Evolutionary conservation across 2,797 vertebrate genomes (phyloP).

Genomic region (Gadopsis marmoratus): DNA sequence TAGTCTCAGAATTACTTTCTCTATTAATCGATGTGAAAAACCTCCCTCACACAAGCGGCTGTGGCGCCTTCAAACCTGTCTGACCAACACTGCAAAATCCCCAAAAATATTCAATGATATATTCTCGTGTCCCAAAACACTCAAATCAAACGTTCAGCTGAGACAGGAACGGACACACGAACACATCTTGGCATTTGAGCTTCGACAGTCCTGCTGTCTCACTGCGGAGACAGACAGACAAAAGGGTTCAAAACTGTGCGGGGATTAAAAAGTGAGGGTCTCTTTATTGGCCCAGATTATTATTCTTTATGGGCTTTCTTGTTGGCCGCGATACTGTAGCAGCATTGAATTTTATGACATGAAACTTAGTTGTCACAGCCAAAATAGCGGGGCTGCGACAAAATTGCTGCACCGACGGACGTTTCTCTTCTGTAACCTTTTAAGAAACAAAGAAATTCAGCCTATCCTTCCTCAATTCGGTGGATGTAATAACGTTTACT

Average conservation of each 20-base stretch:
- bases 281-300: no score
- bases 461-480: conserved; percentile 30
- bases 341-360: conserved; percentile 42
- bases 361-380: conserved; percentile 54
- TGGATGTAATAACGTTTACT: conserved; percentile 45
- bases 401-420: conserved; percentile 20
- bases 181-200: neutral
- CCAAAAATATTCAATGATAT: neutral
- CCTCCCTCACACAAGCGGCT: neutral
- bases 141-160: no score
- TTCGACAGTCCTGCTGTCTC: no score
- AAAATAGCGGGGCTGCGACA: conserved; percentile 28
- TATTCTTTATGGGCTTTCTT: conserved; percentile 33
- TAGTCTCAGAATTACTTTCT: neutral
- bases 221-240: neutral
- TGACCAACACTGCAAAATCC: neutral
- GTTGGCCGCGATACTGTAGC: conserved; percentile 17
- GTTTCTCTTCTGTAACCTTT: conserved; percentile 56
- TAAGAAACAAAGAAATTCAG: conserved; percentile 47
- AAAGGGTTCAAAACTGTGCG: no score
- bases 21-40: neutral
- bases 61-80: neutral
- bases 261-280: no score
- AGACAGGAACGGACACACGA: neutral
- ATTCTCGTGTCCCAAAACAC: no score